phyloP scores from a whole-genome alignment of 1,140 invertebrate species.

The Belonocnema kinseyi region DNA sequence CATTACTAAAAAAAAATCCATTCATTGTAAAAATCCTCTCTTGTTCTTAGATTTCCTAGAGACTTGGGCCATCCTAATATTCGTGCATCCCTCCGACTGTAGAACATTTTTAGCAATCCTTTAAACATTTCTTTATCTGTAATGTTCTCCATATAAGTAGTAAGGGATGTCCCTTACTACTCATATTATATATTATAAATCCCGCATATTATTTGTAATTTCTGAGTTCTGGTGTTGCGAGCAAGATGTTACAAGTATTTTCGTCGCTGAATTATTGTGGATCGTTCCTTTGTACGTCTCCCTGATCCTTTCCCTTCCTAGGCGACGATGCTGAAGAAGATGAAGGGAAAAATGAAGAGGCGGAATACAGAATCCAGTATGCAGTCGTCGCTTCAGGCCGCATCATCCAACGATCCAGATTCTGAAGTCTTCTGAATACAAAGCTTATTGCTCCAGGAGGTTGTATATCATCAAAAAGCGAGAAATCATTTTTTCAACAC shows the following conservation, averaged over 20 bases:
- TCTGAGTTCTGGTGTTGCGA: constrained; percentile 37
- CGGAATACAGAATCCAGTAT: constrained; percentile 95
- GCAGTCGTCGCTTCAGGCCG: constrained; percentile 77
- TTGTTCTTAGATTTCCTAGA: constrained; percentile 22
- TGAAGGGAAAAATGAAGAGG: constrained; percentile 95
- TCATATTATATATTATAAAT: constrained; percentile 3
- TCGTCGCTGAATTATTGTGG: constrained; percentile 43
- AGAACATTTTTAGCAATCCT: constrained; percentile 17
- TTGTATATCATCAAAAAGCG: constrained; percentile 15
- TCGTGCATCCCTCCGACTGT: constrained; percentile 32
- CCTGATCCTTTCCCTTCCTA: constrained; percentile 78
- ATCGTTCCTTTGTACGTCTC: constrained; percentile 66
- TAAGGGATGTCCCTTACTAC: neutral
- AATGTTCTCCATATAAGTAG: constrained; percentile 13
- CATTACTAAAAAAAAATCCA: too few relatives aligned
- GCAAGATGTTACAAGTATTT: constrained; percentile 36
- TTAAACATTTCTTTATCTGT: constrained; percentile 12
- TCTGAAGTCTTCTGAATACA: constrained; percentile 49
- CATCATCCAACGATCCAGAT: constrained; percentile 71
- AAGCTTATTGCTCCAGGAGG: constrained; percentile 25
- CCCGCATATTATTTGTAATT: constrained; percentile 35
- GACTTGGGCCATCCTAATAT: constrained; percentile 3
- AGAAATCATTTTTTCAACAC: constrained; percentile 23
- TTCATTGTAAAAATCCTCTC: too few relatives aligned
- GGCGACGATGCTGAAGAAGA: constrained; percentile 93